Percentiles rank a stretch among this genome's conserved stretches.
phyloP scores from a whole-genome alignment of 2,113 vertebrate species.

The Ciconia maguari region DNA sequence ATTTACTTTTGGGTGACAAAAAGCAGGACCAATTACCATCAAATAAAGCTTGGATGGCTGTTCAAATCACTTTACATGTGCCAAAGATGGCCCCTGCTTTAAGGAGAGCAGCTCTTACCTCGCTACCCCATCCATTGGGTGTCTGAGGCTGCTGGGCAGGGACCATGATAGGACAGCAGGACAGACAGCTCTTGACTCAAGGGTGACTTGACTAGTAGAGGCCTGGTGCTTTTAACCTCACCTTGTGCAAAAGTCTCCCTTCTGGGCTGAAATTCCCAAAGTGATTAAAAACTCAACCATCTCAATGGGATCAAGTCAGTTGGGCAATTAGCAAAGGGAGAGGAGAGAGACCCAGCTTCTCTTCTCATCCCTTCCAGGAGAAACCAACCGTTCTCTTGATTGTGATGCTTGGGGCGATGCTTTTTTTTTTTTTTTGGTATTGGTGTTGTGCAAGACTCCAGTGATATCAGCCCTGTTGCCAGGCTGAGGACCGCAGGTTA shows the following conservation, averaged over 20 bases:
- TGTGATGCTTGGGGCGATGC: background rate
- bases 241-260: background rate
- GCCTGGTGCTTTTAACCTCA: background rate
- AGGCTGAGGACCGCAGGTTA: background rate
- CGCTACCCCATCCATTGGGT: background rate
- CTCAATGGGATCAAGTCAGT: background rate
- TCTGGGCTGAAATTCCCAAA: background rate
- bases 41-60: background rate
- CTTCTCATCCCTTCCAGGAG: background rate
- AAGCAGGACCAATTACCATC: background rate
- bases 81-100: background rate
- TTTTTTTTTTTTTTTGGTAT: too few species aligned
- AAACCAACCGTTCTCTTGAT: background rate
- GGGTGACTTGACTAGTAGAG: background rate
- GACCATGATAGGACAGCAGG: background rate
- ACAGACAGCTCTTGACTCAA: background rate
- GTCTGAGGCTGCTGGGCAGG: background rate
- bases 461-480: background rate
- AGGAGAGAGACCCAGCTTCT: background rate
- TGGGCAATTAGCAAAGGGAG: background rate
- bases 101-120: background rate
- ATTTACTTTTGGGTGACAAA: background rate
- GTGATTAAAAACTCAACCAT: background rate
- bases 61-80: rapidly evolving
- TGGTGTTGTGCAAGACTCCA: rapidly evolving